A percentile compares a stretch with the other conserved stretches of the same genome.
phyloP scores from a whole-genome alignment of 1,140 invertebrate species.

The Lordiphosa mommai region DNA sequence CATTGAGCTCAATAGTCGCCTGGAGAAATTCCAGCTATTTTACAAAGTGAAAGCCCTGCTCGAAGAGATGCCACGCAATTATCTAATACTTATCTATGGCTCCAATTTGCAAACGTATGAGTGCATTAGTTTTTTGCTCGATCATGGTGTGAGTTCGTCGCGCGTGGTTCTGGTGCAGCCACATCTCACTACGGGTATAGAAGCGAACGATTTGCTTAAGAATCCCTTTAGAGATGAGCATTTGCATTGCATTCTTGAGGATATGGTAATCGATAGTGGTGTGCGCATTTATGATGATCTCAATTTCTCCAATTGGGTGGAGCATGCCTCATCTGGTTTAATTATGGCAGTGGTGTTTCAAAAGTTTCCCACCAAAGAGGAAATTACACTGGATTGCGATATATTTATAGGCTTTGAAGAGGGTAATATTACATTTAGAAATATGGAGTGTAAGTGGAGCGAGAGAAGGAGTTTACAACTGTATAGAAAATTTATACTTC shows the following conservation, averaged over 20 bases:
- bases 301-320: constrained; percentile 24
- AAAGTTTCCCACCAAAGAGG: neutral
- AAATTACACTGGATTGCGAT: constrained; percentile 37
- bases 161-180: constrained; percentile 37
- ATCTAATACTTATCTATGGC: constrained; percentile 51
- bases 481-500: neutral
- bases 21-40: constrained; percentile 52
- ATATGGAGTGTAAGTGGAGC: constrained; percentile 18
- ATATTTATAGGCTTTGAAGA: constrained; percentile 55
- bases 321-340: constrained; percentile 10
- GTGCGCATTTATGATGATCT: constrained; percentile 18
- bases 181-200: neutral
- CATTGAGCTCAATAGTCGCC: constrained; percentile 46
- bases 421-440: constrained; percentile 7
- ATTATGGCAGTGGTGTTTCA: constrained; percentile 45
- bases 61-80: constrained; percentile 15
- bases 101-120: constrained; percentile 44
- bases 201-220: constrained; percentile 14
- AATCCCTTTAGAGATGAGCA: constrained; percentile 36
- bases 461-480: too few species aligned
- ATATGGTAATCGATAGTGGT: constrained; percentile 38
- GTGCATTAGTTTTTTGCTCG: constrained; percentile 51
- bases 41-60: constrained; percentile 45
- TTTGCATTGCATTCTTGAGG: constrained; percentile 39
- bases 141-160: constrained; percentile 22